Conservation (phyloP, 2,797 vertebrate genomes). For the Sarcophilus harrisii region DNA sequence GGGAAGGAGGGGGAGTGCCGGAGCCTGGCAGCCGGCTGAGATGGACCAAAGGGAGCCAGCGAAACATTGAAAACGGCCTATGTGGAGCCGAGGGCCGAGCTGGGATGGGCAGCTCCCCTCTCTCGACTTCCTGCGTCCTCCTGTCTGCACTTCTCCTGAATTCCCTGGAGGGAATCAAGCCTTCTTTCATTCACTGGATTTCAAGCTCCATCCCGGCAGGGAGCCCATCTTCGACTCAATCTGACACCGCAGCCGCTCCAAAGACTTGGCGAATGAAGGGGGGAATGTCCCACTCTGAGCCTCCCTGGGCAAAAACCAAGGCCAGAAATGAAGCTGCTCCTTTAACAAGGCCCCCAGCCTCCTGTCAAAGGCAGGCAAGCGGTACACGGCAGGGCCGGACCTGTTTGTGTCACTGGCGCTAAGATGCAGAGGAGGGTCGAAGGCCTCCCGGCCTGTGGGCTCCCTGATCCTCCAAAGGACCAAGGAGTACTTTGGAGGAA, state of each 20-base stretch:
- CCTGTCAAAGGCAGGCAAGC: background rate
- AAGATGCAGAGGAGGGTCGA: background rate
- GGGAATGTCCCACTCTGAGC: slow-evolving; percentile 36
- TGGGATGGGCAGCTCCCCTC: background rate
- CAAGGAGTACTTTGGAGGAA: background rate
- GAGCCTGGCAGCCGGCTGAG: background rate
- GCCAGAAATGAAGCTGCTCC: slow-evolving; percentile 22
- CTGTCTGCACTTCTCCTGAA: too few relatives aligned
- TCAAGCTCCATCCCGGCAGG: slow-evolving; percentile 7
- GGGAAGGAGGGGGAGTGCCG: background rate
- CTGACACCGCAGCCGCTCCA: background rate
- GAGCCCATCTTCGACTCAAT: background rate
- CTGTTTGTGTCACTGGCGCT: background rate
- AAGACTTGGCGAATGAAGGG: slow-evolving; percentile 22
- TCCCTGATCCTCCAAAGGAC: background rate
- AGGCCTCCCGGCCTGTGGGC: background rate
- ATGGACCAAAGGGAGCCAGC: background rate
- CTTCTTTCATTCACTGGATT: background rate
- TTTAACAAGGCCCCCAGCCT: background rate
- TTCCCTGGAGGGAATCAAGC: background rate
- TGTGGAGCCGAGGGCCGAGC: background rate
- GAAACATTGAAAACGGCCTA: background rate
- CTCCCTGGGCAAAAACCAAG: slow-evolving; percentile 30
- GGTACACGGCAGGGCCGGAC: background rate
- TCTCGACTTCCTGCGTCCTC: background rate